Percentiles rank a stretch among this genome's conserved stretches.
Conservation (phyloP, 1,140 invertebrate species). For the Panagrolaimus sp. region DNA sequence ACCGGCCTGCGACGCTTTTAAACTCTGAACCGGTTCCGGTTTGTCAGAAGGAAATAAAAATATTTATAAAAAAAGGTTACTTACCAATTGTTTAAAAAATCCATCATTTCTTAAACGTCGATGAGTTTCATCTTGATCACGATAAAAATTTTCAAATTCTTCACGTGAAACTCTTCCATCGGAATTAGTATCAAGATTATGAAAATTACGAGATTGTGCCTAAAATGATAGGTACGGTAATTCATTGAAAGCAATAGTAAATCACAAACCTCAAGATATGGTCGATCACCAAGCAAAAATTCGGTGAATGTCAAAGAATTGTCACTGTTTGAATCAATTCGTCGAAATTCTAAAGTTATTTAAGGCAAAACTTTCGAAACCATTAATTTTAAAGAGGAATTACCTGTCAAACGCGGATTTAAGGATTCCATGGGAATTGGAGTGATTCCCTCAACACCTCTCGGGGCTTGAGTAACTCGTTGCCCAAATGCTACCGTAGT, state of each 20-base stretch:
- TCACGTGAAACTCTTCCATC: slow-evolving; percentile 46
- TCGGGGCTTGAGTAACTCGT: background rate
- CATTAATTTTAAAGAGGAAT: background rate
- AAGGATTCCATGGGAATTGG: slow-evolving; percentile 48
- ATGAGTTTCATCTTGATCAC: slow-evolving; percentile 31
- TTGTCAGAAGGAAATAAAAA: background rate
- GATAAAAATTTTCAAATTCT: slow-evolving; percentile 45
- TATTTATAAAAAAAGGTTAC: background rate
- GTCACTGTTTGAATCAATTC: slow-evolving; percentile 43
- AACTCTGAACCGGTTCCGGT: slow-evolving; percentile 9
- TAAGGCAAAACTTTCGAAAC: background rate
- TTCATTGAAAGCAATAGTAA: too few species aligned
- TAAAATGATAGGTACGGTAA: too few species aligned
- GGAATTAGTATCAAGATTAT: slow-evolving; percentile 41
- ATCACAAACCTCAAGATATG: slow-evolving; percentile 33
- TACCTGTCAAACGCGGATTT: slow-evolving; percentile 46
- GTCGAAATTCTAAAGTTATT: slow-evolving; percentile 42
- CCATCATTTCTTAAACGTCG: slow-evolving; percentile 31
- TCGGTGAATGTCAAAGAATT: slow-evolving; percentile 42
- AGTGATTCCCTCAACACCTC: slow-evolving; percentile 34
- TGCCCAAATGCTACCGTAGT: background rate
- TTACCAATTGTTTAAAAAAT: slow-evolving; percentile 51
- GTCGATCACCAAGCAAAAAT: slow-evolving; percentile 47
- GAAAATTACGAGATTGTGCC: slow-evolving; percentile 39
- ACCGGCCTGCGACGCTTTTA: slow-evolving; percentile 8